Evolutionary conservation across 2,797 vertebrate genomes (phyloP), one percentile per base, ranked within the genome.

Genomic region (Lycodopsis pacificus): DNA sequence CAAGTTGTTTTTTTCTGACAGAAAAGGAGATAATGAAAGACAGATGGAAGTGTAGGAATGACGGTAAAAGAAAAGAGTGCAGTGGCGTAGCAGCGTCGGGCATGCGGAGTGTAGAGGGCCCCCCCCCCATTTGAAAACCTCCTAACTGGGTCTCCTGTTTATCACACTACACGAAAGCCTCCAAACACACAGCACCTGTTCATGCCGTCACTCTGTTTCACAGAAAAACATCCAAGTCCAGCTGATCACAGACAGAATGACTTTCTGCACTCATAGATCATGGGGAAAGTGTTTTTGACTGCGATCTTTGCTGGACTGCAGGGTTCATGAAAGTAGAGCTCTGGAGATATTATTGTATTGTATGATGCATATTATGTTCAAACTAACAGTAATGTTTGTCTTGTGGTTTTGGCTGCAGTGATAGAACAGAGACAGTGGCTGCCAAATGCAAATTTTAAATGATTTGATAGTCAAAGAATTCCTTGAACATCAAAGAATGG

Each of bases 111-210:
- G 66, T 57, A 71, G 77, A 80, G 82, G 77, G 77, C 73, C 65
- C 62, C 40, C 17, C 48, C 8, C 48, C 2, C 74, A 80, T 89
- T 90, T 87, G 91, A 91, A 91, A 88, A 79, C 85, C 74, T 88
- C 88, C 85, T 92, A 89, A 91, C 83, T 93, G 91, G 90, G 81
- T 88, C 77, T 76, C 88, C 80, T 91, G 90, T 91, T 92, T 91
- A 91, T 91, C 83, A 48, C 27, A 4, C 27, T 20, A 44, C 38
- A 14, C 32, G 2, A 19, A 38, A 30, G 56, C 34, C 14, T 65
- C 36, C 7, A 53, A 49, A 73, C 15, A 73, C 34, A 38, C 61
- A 46, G 22, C 17, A 36, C 67, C 25, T 54, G 22, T 54, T 44
- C 53, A 53, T 32, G 64, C 5, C 5, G 38, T 62, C 32, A 54